These are phyloP conservation scores for Acanthosoma haemorrhoidale DNA, from an alignment of 2,888 invertebrate species.

Conservation along the genomic window DNA sequence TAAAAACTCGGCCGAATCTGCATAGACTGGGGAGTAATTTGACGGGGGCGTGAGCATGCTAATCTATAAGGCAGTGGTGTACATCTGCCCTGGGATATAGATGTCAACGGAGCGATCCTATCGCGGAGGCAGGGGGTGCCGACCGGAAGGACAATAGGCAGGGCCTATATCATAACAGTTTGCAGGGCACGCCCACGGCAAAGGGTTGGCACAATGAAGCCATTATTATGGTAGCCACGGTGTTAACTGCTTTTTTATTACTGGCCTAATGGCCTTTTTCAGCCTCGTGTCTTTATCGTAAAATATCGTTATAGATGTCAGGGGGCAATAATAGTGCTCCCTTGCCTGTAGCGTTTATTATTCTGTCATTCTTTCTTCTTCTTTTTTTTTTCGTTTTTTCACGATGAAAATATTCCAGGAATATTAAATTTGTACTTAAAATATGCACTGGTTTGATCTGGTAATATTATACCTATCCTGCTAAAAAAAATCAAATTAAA, in stretches of 20 bases:
- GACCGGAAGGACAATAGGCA: not conserved
- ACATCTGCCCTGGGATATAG: slow-evolving; percentile 12
- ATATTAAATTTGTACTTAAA: not conserved
- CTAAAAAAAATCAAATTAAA: too few species aligned
- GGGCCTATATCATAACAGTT: slow-evolving; percentile 21
- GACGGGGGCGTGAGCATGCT: slow-evolving; percentile 1
- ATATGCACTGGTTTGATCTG: not conserved
- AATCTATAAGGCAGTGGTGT: too few species aligned
- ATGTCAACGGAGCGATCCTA: too few species aligned
- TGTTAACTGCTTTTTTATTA: slow-evolving; percentile 31
- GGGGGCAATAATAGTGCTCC: not conserved
- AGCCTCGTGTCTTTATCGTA: slow-evolving; percentile 21
- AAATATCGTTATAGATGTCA: slow-evolving; percentile 23
- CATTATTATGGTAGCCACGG: slow-evolving; percentile 21
- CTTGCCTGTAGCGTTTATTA: not conserved
- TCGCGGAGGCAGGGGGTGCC: slow-evolving; percentile 9
- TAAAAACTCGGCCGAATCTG: not conserved
- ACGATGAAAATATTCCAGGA: not conserved
- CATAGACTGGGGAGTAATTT: not conserved
- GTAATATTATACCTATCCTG: not conserved
- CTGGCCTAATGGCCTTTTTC: slow-evolving; percentile 12
- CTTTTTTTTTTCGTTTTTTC: too few species aligned
- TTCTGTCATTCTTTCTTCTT: not conserved
- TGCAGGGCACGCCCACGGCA: not conserved
- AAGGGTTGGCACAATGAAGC: slow-evolving; percentile 27